Conservation (phyloP, 2,113 vertebrate species). For the Pongo abelii region DNA sequence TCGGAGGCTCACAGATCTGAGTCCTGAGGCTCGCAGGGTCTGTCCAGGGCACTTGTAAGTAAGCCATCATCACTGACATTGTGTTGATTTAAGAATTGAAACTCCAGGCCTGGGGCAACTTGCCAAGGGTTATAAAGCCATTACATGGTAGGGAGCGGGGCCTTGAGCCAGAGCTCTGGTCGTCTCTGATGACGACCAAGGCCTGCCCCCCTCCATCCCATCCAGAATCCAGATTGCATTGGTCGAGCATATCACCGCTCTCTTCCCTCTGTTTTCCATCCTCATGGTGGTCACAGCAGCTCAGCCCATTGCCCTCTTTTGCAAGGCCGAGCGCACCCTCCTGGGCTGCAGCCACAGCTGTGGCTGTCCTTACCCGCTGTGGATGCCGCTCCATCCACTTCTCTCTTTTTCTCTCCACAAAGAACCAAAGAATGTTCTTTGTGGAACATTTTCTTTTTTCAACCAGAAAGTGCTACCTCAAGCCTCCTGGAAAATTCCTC, state of each 20-base stretch:
- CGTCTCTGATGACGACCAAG: not conserved
- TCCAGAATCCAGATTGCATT: not conserved
- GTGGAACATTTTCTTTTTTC: constrained; percentile 30
- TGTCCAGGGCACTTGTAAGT: fast-evolving
- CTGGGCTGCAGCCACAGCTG: not conserved
- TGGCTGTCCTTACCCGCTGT: not conserved
- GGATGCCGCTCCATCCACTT: not conserved
- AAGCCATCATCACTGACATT: not conserved
- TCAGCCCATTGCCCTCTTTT: not conserved
- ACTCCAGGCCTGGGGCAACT: not conserved
- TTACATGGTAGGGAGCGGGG: fast-evolving
- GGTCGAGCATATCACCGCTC: fast-evolving
- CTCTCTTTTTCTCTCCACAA: not conserved
- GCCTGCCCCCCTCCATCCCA: not conserved
- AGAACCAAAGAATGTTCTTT: constrained; percentile 24
- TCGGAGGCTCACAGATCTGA: not conserved
- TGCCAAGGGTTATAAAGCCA: not conserved
- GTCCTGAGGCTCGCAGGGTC: not conserved
- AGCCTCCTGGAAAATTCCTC: constrained; percentile 59
- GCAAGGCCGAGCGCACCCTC: not conserved
- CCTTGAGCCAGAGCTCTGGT: not conserved
- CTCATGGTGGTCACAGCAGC: fast-evolving
- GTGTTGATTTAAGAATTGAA: not conserved
- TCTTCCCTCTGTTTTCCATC: not conserved
- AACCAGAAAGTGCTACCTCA: constrained; percentile 55